Evolutionary conservation across 2,113 vertebrate species (phyloP), one percentile per base, ranked within the genome.

Genomic region (Australoheros scitulus): DNA sequence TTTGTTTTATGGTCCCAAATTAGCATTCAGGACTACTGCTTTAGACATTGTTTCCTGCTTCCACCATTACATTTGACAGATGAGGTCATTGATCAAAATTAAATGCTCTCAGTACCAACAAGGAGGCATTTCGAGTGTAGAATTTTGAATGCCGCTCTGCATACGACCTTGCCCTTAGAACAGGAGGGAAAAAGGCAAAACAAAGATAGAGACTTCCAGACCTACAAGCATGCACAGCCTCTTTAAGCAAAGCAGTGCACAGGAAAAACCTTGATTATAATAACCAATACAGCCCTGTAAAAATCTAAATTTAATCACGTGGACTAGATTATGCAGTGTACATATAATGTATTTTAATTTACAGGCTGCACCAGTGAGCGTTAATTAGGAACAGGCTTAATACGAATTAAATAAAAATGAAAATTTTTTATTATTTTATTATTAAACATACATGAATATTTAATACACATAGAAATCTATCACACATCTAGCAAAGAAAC

Each of bases 101-200:
- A 68, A 85, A 78, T 26, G 22, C 15, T 29, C n/a, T 41, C 22
- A 22, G 56, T 10, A n/a, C 38, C n/a, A 1, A 50, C 10, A 60
- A 34, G 34, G n/a, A 63, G 52, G 80, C 20, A 22, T 56, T 76
- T 61, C 3, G 11, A 22, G 26, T 18, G 26, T 52, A 38, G 11
- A 41, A 22, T 52, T 18, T 26, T 58, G n/a, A 72, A 85, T 10
- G 29, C 59, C 72, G 26, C 56, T 87, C 64, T 26, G 20, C 32
- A 32, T 65, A 29, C 77, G 78, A 81, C 85, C 64, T 74, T 65
- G 61, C 56, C 57, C 29, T 84, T 13, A 65, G 14, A 70, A 29
- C 14, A 61, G 13, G 24, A 81, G 61, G n/a, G 22, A 56, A 11
- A 61, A 68, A 81, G 79, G 11, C 13, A 61, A 60, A 75, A 41